phyloP scores from a whole-genome alignment of 2,113 vertebrate species.

The Takifugu flavidus region DNA sequence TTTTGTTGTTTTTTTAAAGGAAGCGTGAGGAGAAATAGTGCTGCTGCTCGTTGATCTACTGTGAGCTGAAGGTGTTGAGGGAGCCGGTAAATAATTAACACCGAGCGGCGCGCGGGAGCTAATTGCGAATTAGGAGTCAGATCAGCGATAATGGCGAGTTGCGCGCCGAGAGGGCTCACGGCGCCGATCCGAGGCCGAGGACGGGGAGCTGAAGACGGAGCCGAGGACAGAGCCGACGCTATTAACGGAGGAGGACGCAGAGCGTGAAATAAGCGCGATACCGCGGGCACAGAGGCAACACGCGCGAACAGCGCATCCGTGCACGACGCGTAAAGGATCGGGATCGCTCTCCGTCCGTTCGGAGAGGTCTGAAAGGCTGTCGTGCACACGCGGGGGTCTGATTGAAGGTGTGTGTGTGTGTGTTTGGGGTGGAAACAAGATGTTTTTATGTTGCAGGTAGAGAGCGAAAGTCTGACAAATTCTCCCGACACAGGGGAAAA shows the following conservation, averaged over 20 bases:
- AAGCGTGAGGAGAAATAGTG: not conserved
- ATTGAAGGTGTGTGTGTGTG: slow-evolving; percentile 51
- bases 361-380: slow-evolving; percentile 25
- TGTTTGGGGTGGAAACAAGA: slow-evolving; percentile 56
- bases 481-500: slow-evolving; percentile 75
- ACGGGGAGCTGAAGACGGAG: slow-evolving; percentile 8
- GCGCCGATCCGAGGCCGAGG: slow-evolving; percentile 27
- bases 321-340: not conserved
- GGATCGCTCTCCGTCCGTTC: slow-evolving; percentile 46
- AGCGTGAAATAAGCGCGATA: slow-evolving; percentile 63
- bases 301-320: not conserved
- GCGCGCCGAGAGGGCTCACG: slow-evolving; percentile 23
- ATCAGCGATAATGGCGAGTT: slow-evolving; percentile 59
- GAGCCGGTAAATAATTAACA: slow-evolving; percentile 65
- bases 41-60: slow-evolving; percentile 40
- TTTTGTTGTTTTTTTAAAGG: slow-evolving; percentile 6
- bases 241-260: slow-evolving; percentile 51
- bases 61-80: slow-evolving; percentile 41
- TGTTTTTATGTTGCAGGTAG: slow-evolving; percentile 68
- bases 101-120: slow-evolving; percentile 44
- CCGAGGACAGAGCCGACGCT: slow-evolving; percentile 30
- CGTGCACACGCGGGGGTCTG: slow-evolving; percentile 57
- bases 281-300: slow-evolving; percentile 33
- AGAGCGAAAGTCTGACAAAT: slow-evolving; percentile 72
- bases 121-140: slow-evolving; percentile 67